Evolutionary conservation across 2,113 vertebrate species (phyloP), one percentile per base, ranked within the genome.

Genomic region (Paralichthys olivaceus): DNA sequence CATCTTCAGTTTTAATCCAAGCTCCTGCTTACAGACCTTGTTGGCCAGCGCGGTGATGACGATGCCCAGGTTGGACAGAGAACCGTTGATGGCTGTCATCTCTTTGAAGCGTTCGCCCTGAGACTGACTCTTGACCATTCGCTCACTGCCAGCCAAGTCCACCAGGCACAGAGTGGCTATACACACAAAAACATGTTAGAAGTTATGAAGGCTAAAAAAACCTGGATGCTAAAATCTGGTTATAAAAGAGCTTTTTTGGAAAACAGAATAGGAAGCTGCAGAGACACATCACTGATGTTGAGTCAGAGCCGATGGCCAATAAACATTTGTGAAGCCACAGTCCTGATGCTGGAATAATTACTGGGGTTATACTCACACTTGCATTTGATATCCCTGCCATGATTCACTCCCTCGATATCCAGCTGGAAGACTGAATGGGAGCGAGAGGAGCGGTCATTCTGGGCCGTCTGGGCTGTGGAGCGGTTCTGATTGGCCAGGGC

Each of bases 31-130:
- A 69, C 81, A 1, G 15, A 94, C 94, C 94, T 95, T 95, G 79
- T 92, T 97, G 55, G 97, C 96, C 90, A 99, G 93, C 0, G 98
- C 96, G 0, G 94, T 87, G n/a, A 99, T 98, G 63, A 99, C 97
- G 0, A 98, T 95, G 0, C 97, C 97, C 89, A 99, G 88, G 0
- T 96, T 97, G 0, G 97, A 96, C 79, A 99, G 94, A 0, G 97
- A 99, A 77, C 95, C 93, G 90, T 99, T 99, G 93, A 99, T 99
- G 89, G 97, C 94, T 6, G 98, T 98, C 0, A 98, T 98, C 89
- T 99, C 98, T 0, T 98, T 96, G 79, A 98, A 96, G 25, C 97
- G 94, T 40, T 94, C 96, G 3, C 97, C 98, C 86, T 98, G 96
- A 0, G 96, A 96, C 0, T 98, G 96, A 0, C 97, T 98, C 75